Base-by-base conservation (phyloP, 2,113 vertebrate species). In the Trochalopteron elliotii region DNA sequence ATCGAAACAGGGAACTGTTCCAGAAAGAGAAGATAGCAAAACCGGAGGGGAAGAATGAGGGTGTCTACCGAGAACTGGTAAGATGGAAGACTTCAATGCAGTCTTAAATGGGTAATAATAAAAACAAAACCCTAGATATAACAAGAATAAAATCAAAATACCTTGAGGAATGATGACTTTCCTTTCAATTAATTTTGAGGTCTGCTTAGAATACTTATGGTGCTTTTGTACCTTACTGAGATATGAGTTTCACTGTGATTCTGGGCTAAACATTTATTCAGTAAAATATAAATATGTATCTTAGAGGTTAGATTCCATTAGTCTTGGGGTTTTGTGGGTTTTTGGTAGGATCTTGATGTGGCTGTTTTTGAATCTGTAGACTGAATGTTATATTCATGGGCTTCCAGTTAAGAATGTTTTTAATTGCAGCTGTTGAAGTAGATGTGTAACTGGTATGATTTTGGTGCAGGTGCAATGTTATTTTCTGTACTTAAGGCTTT, bases 51-150 rank as follows among this genome's bases (percentile, higher is more conserved):
- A 98, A 98, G 94, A 98, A 98, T 56, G 99, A 99, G 94, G 99
- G 98, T 87, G 98, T 99, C 95, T 99, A 99, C 94, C 97, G 99
- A 97, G 99, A 99, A 89, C 96, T 99, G 99, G 99, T 99, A 98
- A 98, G 98, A 40, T 83, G 56, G 28, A 90, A 71, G 30, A 63
- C 33, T 79, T 92, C 42, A 87, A 27, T 27, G 65, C 10, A 59
- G 30, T 42, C 30, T 77, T 84, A 83, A 49, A 61, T 11, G 7
- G 20, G 7, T 78, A 27, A 16, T 81, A 20, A 24, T 93, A 69
- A 69, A 85, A 72, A 24, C 5, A 24, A 67, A 79, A 40, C 5
- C 17, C 31, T 15, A 67, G 39, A n/a, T 50, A 10, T 55, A 75
- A 57, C 20, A 85, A 52, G 50, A 83, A 56, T 33, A 55, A 71